These are phyloP conservation scores for Leptodirus hochenwartii DNA, from an alignment of 2,888 invertebrate genomes.

Conservation along the genomic window DNA sequence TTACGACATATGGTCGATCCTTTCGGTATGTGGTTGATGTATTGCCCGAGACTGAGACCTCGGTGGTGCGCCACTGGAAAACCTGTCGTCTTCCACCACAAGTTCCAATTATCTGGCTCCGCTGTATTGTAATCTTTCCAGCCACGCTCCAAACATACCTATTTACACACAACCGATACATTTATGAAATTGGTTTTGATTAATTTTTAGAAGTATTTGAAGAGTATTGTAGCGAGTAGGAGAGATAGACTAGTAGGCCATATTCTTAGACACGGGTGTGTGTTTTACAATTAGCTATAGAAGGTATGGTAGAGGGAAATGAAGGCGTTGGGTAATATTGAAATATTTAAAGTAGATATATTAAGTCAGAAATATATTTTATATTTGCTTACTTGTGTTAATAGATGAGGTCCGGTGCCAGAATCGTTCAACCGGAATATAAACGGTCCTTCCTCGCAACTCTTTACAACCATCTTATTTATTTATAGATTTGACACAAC, in stretches of 20 bases:
- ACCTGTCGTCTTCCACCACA: constrained; percentile 71
- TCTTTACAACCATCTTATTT: no score
- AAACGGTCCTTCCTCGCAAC: constrained; percentile 45
- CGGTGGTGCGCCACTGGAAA: constrained; percentile 46
- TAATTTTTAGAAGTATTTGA: no score
- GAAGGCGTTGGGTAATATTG: no score
- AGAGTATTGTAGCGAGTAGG: no score
- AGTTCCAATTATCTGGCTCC: constrained; percentile 55
- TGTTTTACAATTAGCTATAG: no score
- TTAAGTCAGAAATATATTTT: constrained; percentile 6
- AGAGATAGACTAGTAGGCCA: no score
- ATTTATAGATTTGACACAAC: no score
- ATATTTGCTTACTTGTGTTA: constrained; percentile 40
- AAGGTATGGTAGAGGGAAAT: no score
- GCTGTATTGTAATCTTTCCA: constrained; percentile 58
- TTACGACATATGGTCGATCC: constrained; percentile 71
- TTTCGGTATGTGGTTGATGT: constrained; percentile 70
- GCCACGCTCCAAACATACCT: constrained; percentile 63
- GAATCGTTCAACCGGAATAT: constrained; percentile 58
- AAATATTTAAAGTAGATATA: no score
- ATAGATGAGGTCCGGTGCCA: constrained; percentile 52
- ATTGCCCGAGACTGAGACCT: constrained; percentile 55
- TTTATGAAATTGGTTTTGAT: no score
- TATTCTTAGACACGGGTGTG: no score
- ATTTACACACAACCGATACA: no score